These are phyloP conservation scores for Umimayanthus chanpuru DNA, from an alignment of 92 coral and sea anemone genomes.

Conservation along the genomic window DNA sequence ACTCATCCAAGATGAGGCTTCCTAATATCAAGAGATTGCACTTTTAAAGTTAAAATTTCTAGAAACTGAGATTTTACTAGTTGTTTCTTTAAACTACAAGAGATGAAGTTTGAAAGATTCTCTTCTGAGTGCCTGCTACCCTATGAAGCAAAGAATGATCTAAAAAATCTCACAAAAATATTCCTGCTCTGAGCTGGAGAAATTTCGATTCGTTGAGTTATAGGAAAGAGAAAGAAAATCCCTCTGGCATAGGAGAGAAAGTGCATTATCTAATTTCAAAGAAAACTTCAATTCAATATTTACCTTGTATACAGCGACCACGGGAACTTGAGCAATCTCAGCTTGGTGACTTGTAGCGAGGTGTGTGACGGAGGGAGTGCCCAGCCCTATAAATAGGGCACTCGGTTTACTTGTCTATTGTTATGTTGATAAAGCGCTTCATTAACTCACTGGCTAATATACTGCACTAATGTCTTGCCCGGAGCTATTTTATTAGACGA, in stretches of 20 bases:
- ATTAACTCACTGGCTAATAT: conserved; percentile 72
- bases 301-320: conserved; percentile 40
- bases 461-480: conserved; percentile 81
- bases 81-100: not conserved
- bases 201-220: not conserved
- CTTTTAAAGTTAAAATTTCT: conserved; percentile 7
- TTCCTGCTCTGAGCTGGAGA: not conserved
- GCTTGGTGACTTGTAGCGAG: conserved; percentile 33
- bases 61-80: not conserved
- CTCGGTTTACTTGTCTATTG: conserved; percentile 61
- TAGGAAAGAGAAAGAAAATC: not conserved
- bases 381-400: conserved; percentile 78
- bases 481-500: conserved; percentile 67
- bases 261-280: not conserved
- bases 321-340: conserved; percentile 47
- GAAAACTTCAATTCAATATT: conserved; percentile 36
- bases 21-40: not conserved
- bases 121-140: not conserved
- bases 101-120: not conserved
- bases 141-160: conserved; percentile 2
- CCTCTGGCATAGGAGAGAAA: not conserved
- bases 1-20: conserved; percentile 12
- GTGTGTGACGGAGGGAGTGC: conserved; percentile 43
- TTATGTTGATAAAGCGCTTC: conserved; percentile 78
- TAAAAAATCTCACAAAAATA: conserved; percentile 14